Evolutionary conservation across 1,140 invertebrate species (phyloP).

Genomic region (Drosophila melanogaster): DNA sequence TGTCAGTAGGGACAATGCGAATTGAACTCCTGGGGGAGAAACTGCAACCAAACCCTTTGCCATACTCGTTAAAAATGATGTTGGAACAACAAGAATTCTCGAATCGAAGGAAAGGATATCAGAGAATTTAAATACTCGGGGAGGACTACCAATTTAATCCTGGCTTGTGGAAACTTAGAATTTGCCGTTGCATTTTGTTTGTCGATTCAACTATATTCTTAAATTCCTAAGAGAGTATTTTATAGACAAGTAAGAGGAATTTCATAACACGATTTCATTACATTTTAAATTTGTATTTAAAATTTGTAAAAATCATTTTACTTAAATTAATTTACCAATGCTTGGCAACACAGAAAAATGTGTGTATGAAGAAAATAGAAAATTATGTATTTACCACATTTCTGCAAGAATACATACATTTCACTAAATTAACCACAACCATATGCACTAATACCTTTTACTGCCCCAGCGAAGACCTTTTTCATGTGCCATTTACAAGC

Average conservation of each 20-base stretch:
- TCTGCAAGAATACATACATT: not conserved
- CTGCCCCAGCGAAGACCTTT: constrained; percentile 3
- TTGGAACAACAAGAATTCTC: not conserved
- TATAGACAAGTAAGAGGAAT: too few species aligned
- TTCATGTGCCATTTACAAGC: constrained; percentile 24
- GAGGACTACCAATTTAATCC: not conserved
- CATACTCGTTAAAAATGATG: constrained; percentile 19
- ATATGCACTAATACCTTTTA: constrained; percentile 8
- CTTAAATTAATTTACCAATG: too few species aligned
- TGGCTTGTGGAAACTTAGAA: not conserved
- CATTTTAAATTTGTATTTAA: too few species aligned
- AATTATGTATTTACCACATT: too few species aligned
- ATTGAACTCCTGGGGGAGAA: not conserved
- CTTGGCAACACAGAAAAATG: too few species aligned
- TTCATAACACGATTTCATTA: too few species aligned
- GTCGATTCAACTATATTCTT: too few species aligned
- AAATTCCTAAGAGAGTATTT: too few species aligned
- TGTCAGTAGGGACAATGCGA: constrained; percentile 30
- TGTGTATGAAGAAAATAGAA: too few species aligned
- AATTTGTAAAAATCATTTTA: too few species aligned
- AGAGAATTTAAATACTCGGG: not conserved
- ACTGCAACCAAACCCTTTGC: constrained; percentile 1
- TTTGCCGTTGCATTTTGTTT: not conserved
- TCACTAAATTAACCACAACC: constrained; percentile 28
- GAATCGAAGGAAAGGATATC: not conserved